Evolutionary conservation across 2,888 invertebrate genomes (phyloP), one percentile per base, ranked within the genome.

Genomic region (Danaus chrysippus): DNA sequence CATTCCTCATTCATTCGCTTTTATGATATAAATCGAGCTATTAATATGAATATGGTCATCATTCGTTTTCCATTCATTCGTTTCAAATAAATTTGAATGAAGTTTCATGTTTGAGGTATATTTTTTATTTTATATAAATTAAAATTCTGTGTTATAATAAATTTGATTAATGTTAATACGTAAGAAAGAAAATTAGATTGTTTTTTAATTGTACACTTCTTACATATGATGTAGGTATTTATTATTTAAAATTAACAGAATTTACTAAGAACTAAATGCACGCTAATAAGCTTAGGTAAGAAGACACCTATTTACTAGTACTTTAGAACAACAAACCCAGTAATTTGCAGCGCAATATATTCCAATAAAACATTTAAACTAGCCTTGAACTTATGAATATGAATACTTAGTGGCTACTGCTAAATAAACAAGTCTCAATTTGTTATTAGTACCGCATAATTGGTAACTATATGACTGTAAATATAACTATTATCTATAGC

Each of bases 351-450:
- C 49, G 49, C 17, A 49, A 49, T 49, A 49, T 17, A 49, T 49
- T 49, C 49, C n/a, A 49, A 49, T 49, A 49, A 49, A 49, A 49
- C 17, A 49, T 49, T 49, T 17, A 49, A 49, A 49, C 10, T 19
- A 54, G 42, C 59, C 63, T 63, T 59, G 56, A 56, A 46, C 12
- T 44, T 56, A 63, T 59, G 15, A 59, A 63, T 59, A 56, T 56
- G 19, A 54, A 59, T 63, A 44, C 19, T 15, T 59, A 41, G 41
- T 19, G 23, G 43, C 42, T 41, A 43, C 11, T 42, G 42, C 41
- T 42, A 17, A 59, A 23, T 42, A 17, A 57, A 53, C 55, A 53
- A 56, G 23, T 12, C 10, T 56, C 53, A 62, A 55, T 55, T 59
- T 56, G 58, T 56, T 54, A 34, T 34, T 34, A 17, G 17, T 17